Evolutionary conservation across 2,113 vertebrate species (phyloP).

Genomic region (Sphyrna mokarran): DNA sequence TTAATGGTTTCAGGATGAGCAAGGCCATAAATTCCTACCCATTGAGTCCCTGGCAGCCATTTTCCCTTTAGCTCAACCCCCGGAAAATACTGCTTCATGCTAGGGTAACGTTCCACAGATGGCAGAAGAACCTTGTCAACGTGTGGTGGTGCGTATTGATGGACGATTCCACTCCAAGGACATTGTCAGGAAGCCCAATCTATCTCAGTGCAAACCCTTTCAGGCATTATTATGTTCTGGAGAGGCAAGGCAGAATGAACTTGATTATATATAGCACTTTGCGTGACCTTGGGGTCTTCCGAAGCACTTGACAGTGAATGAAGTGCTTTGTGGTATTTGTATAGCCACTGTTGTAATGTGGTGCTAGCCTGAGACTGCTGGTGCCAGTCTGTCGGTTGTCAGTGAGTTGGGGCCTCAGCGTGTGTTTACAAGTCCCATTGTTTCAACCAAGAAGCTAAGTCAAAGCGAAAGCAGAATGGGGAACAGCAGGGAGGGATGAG

Average conservation of each 20-base stretch:
- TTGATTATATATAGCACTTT: not conserved
- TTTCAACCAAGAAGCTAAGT: slow-evolving; percentile 21
- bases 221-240: not conserved
- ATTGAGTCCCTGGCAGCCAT: not conserved
- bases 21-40: no score
- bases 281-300: no score
- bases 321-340: not conserved
- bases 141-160: not conserved
- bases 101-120: not conserved
- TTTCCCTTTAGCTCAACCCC: not conserved
- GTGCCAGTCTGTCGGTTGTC: slow-evolving; percentile 19
- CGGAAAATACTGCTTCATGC: not conserved
- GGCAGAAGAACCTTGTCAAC: not conserved
- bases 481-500: slow-evolving; percentile 1
- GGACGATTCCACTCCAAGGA: not conserved
- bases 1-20: no score
- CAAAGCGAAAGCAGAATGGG: slow-evolving; percentile 21
- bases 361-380: not conserved
- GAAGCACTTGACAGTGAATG: not conserved
- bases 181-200: not conserved
- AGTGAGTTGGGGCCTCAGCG: slow-evolving; percentile 11
- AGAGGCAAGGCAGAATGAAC: not conserved
- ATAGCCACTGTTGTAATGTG: not conserved
- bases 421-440: slow-evolving; percentile 1
- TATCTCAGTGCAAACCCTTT: not conserved